Conservation (phyloP, 2,888 invertebrate species). For the Caenorhabditis sp. region DNA sequence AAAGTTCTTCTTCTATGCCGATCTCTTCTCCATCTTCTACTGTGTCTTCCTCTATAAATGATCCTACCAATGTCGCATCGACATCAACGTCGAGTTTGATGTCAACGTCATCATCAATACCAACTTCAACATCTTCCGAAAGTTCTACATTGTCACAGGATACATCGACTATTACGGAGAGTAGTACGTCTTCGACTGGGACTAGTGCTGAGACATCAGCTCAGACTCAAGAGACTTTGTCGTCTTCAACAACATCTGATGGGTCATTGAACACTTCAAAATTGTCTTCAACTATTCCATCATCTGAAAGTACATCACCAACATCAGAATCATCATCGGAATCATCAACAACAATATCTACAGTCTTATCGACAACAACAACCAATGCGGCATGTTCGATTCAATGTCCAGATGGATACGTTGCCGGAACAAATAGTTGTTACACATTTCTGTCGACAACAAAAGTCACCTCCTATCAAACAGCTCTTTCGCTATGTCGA, state of each 20-base stretch:
- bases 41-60: neutral
- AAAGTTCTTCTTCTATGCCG: neutral
- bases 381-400: conserved; percentile 9
- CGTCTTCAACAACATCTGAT: too few relatives aligned
- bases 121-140: neutral
- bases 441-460: conserved; percentile 10
- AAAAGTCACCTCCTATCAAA: conserved; percentile 25
- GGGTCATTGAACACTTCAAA: too few relatives aligned
- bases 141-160: too few relatives aligned
- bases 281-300: too few relatives aligned
- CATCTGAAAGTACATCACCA: neutral
- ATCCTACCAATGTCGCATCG: neutral
- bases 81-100: neutral
- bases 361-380: neutral
- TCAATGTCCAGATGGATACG: conserved; percentile 27
- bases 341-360: conserved; percentile 2
- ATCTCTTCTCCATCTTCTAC: neutral
- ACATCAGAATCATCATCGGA: neutral
- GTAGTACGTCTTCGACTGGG: too few relatives aligned
- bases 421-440: conserved; percentile 17
- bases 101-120: neutral
- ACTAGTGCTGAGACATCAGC: too few relatives aligned
- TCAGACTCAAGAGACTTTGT: too few relatives aligned
- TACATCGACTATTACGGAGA: too few relatives aligned
- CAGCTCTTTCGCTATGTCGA: conserved; percentile 26